These are phyloP conservation scores for Elysia chlorotica DNA, from an alignment of 1,140 invertebrate genomes.

Conservation along the genomic window DNA sequence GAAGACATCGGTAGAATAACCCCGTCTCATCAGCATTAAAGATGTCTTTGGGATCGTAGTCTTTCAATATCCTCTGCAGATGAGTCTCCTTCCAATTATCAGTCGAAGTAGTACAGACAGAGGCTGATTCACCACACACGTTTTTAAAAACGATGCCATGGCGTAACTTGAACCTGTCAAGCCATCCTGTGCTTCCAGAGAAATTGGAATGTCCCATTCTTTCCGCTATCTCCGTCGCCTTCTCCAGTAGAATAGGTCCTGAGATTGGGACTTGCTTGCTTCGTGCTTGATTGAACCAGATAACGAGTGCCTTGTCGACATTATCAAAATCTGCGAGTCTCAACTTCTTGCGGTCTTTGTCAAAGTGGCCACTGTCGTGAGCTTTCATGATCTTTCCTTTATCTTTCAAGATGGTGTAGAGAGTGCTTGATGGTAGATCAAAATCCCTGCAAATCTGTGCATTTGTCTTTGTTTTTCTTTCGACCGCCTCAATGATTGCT, in stretches of 20 bases:
- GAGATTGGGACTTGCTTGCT: neutral
- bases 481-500: neutral
- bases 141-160: constrained; percentile 1
- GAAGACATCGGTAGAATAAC: neutral
- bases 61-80: neutral
- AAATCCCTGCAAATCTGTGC: neutral
- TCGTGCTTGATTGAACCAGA: neutral
- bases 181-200: neutral
- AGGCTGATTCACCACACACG: neutral
- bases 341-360: neutral
- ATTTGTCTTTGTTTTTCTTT: neutral
- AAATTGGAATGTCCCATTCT: neutral
- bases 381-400: neutral
- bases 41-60: neutral
- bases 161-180: constrained; percentile 2
- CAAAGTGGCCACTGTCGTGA: neutral
- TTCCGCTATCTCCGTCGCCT: neutral
- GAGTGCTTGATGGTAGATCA: neutral
- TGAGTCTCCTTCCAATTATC: neutral
- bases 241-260: neutral
- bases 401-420: constrained; percentile 5
- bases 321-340: neutral
- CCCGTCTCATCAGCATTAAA: too few relatives aligned
- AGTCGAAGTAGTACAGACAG: neutral
- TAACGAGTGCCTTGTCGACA: neutral